phyloP scores from a whole-genome alignment of 2,888 invertebrate genomes.

The Willowsia nigromaculata region DNA sequence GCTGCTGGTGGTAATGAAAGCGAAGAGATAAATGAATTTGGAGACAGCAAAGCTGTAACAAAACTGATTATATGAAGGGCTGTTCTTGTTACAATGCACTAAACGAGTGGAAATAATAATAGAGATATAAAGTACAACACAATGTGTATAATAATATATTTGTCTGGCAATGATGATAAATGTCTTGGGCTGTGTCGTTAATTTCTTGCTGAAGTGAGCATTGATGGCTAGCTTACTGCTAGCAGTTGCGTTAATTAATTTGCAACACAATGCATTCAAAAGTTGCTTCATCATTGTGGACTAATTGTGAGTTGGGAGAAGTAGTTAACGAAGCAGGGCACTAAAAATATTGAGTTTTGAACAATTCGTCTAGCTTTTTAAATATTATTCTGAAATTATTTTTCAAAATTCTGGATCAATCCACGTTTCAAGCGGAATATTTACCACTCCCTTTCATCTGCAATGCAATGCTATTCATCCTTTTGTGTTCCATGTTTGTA shows the following conservation, averaged over 20 bases:
- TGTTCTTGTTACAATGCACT: not conserved
- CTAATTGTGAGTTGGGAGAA: not conserved
- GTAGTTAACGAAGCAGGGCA: not conserved
- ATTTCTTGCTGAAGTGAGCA: constrained; percentile 17
- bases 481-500: too few species aligned
- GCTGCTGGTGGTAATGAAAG: constrained; percentile 17
- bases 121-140: not conserved
- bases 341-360: not conserved
- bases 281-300: constrained; percentile 6
- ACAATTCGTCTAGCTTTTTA: too few species aligned
- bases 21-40: constrained; percentile 34
- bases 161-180: constrained; percentile 1
- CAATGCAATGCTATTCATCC: too few species aligned
- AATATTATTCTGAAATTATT: too few species aligned
- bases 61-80: not conserved
- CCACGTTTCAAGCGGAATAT: too few species aligned
- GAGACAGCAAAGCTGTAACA: not conserved
- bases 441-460: too few species aligned
- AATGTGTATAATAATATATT: not conserved
- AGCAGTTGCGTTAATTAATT: constrained; percentile 58
- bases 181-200: constrained; percentile 39
- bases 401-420: too few species aligned
- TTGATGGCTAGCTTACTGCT: constrained; percentile 29
- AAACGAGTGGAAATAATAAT: not conserved
- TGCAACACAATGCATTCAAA: constrained; percentile 28